Conservation (phyloP, 2,888 invertebrate genomes). For the Parnassius mnemosyne region DNA sequence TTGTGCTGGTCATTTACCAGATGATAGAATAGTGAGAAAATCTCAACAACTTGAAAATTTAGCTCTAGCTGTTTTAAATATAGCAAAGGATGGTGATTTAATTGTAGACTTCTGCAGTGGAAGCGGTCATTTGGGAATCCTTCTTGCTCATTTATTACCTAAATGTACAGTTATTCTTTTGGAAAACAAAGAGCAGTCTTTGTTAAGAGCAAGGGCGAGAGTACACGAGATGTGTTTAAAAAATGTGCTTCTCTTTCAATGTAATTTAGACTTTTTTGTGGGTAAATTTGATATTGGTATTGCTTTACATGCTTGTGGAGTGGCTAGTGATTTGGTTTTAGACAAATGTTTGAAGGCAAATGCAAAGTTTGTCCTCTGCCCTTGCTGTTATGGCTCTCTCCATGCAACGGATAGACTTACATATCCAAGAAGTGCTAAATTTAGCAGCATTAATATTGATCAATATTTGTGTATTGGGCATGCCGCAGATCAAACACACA, state of each 20-base stretch:
- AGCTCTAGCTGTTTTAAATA: slow-evolving; percentile 85
- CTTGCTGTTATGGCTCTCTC: slow-evolving; percentile 96
- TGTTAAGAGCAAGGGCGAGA: slow-evolving; percentile 86
- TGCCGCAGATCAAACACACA: slow-evolving; percentile 95
- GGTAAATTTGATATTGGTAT: slow-evolving; percentile 92
- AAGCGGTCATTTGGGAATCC: slow-evolving; percentile 94
- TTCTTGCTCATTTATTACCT: slow-evolving; percentile 90
- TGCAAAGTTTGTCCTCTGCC: slow-evolving; percentile 93
- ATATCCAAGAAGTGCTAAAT: slow-evolving; percentile 90
- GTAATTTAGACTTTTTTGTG: slow-evolving; percentile 94
- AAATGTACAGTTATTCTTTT: slow-evolving; percentile 88
- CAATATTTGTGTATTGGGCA: slow-evolving; percentile 92
- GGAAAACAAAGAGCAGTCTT: slow-evolving; percentile 95
- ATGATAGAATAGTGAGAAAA: slow-evolving; percentile 86
- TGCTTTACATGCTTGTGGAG: slow-evolving; percentile 96
- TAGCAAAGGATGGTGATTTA: slow-evolving; percentile 84
- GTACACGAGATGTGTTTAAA: slow-evolving; percentile 83
- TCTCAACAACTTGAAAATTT: slow-evolving; percentile 93
- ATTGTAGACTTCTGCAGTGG: slow-evolving; percentile 98
- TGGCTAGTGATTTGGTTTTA: slow-evolving; percentile 95
- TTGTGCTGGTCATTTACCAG: slow-evolving; percentile 88
- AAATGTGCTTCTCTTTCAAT: slow-evolving; percentile 91
- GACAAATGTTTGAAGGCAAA: slow-evolving; percentile 87
- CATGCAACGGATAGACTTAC: slow-evolving; percentile 88
- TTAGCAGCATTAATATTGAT: slow-evolving; percentile 69